These are phyloP conservation scores for Andrena cerasifolii DNA, from an alignment of 1,140 invertebrate genomes.

Conservation along the genomic window DNA sequence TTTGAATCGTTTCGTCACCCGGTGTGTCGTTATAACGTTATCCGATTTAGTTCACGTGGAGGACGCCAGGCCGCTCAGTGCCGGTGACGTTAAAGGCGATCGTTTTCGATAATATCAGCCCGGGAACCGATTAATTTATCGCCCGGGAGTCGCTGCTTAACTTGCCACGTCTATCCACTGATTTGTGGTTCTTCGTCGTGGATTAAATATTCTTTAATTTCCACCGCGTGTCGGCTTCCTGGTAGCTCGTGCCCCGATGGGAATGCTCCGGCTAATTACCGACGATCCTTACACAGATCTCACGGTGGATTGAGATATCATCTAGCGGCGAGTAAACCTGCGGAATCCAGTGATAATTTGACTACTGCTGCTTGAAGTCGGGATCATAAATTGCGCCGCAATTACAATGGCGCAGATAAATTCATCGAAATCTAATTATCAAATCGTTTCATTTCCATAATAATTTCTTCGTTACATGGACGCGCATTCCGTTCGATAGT, in stretches of 20 bases:
- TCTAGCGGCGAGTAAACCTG: not conserved
- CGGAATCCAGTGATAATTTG: slow-evolving; percentile 2
- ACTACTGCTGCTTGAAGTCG: slow-evolving; percentile 16
- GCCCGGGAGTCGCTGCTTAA: not conserved
- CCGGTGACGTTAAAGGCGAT: slow-evolving; percentile 16
- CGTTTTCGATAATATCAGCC: not conserved
- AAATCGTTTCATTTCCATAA: slow-evolving; percentile 33
- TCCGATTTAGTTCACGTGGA: slow-evolving; percentile 27
- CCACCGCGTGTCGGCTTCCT: too few relatives aligned
- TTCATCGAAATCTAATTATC: slow-evolving; percentile 30
- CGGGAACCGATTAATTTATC: not conserved
- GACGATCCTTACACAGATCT: not conserved
- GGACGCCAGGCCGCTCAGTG: not conserved
- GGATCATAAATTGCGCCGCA: slow-evolving; percentile 3
- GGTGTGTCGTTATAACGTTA: not conserved
- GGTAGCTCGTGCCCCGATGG: not conserved
- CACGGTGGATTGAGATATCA: not conserved
- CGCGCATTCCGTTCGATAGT: not conserved
- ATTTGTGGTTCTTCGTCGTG: not conserved
- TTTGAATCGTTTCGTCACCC: not conserved
- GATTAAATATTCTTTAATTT: not conserved
- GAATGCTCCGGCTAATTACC: not conserved
- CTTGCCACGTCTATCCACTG: too few relatives aligned
- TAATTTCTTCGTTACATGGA: slow-evolving; percentile 14
- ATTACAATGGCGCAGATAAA: not conserved